Percentiles rank a stretch among this genome's conserved stretches.
phyloP scores from a whole-genome alignment of 2,113 vertebrate genomes.

The Campylorhamphus procurvoides region DNA sequence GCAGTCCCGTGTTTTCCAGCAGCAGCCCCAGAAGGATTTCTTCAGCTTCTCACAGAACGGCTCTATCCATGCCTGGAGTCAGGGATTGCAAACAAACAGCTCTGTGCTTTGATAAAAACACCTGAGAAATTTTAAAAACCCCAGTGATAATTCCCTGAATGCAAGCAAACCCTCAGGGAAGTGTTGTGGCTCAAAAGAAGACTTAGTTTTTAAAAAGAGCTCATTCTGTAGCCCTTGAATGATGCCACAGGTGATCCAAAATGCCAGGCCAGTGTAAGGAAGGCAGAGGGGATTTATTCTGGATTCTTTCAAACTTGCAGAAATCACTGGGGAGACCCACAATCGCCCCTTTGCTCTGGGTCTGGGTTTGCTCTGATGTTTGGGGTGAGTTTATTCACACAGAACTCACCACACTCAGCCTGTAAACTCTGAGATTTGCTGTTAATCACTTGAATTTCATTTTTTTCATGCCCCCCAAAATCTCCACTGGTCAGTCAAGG shows the following conservation, averaged over 20 bases:
- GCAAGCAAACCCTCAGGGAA: not conserved
- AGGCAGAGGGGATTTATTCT: not conserved
- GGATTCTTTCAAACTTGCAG: not conserved
- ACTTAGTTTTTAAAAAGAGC: not conserved
- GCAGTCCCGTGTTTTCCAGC: not conserved
- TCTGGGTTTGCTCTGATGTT: not conserved
- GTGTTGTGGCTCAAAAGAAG: not conserved
- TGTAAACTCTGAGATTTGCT: not conserved
- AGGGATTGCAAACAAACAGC: not conserved
- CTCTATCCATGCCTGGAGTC: fast-evolving
- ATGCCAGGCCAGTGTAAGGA: fast-evolving
- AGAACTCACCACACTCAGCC: not conserved
- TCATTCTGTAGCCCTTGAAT: not conserved
- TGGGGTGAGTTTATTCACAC: not conserved
- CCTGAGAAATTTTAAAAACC: not conserved
- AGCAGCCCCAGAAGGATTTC: not conserved
- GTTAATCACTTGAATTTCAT: not conserved
- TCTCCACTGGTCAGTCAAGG: not conserved
- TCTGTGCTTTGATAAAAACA: not conserved
- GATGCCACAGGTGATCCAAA: not conserved
- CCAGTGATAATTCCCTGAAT: not conserved
- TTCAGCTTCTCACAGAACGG: not conserved
- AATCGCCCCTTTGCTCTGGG: not conserved
- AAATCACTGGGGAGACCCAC: not conserved
- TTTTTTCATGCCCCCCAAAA: not conserved